Percentiles rank a stretch among this genome's conserved stretches.
These are phyloP conservation scores for Megathymus violae DNA, from an alignment of 1,140 invertebrate genomes.

Conservation along the genomic window DNA sequence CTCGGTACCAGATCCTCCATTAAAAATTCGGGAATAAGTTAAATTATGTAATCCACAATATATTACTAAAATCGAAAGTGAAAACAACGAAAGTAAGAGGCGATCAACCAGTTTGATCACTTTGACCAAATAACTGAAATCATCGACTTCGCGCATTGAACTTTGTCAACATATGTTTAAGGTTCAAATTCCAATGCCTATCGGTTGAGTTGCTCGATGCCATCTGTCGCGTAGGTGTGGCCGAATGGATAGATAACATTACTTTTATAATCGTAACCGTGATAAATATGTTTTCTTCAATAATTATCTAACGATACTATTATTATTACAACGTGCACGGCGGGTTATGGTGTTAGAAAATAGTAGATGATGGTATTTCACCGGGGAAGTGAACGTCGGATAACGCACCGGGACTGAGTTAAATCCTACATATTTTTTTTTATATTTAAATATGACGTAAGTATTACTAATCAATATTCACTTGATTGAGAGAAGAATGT, in stretches of 20 bases:
- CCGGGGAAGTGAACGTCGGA: no score
- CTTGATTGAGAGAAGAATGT: no score
- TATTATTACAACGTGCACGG: no score
- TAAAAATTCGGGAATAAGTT: conserved; percentile 47
- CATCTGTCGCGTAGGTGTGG: no score
- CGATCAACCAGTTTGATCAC: conserved; percentile 57
- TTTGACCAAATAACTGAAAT: conserved; percentile 59
- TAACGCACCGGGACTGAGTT: no score
- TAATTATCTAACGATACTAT: no score
- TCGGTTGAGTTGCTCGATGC: no score
- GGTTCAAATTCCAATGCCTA: background rate
- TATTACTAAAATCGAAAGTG: conserved; percentile 72
- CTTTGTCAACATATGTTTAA: conserved; percentile 1
- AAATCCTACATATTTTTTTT: no score
- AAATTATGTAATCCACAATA: conserved; percentile 51
- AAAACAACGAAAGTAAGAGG: conserved; percentile 80
- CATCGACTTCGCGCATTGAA: conserved; percentile 16
- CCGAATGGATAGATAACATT: no score
- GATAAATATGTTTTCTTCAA: conserved; percentile 26
- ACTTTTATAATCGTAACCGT: conserved; percentile 20
- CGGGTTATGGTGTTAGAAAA: background rate
- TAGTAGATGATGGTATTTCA: no score
- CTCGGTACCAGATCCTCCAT: conserved; percentile 23
- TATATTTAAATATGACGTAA: no score
- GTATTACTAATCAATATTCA: no score